Conservation (phyloP, 1,140 invertebrate species). For the Papilio aristodemus region DNA sequence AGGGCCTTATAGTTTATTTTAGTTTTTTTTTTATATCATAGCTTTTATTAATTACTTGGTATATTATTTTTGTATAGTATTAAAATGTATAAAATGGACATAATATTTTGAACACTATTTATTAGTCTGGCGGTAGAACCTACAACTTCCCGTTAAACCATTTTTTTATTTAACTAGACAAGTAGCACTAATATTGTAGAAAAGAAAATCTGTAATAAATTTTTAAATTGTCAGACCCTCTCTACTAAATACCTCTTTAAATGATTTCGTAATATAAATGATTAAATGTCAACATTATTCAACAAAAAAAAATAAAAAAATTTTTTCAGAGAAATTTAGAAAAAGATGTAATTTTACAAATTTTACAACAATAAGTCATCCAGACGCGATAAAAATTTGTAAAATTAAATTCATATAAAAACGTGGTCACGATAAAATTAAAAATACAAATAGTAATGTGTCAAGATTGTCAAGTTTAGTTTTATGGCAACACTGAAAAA, state of each 20-base stretch:
- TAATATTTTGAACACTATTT: conserved; percentile 27
- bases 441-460: neutral
- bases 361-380: too few species aligned
- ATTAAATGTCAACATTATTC: neutral
- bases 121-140: conserved; percentile 4
- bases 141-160: neutral
- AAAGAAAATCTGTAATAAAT: neutral
- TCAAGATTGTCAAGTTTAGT: neutral
- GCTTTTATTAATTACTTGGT: neutral
- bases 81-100: conserved; percentile 28
- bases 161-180: conserved; percentile 11
- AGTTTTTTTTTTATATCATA: too few species aligned
- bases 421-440: neutral
- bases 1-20: neutral
- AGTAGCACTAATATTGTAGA: conserved; percentile 3
- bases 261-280: neutral
- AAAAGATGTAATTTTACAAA: neutral
- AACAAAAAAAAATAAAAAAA: neutral
- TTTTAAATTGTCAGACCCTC: conserved; percentile 24
- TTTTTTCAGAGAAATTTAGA: neutral
- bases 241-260: neutral
- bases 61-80: conserved; percentile 13
- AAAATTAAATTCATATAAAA: too few species aligned
- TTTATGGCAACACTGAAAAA: neutral
- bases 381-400: too few species aligned